Conservation (phyloP, 2,113 vertebrate species). For the Rattus rattus region DNA sequence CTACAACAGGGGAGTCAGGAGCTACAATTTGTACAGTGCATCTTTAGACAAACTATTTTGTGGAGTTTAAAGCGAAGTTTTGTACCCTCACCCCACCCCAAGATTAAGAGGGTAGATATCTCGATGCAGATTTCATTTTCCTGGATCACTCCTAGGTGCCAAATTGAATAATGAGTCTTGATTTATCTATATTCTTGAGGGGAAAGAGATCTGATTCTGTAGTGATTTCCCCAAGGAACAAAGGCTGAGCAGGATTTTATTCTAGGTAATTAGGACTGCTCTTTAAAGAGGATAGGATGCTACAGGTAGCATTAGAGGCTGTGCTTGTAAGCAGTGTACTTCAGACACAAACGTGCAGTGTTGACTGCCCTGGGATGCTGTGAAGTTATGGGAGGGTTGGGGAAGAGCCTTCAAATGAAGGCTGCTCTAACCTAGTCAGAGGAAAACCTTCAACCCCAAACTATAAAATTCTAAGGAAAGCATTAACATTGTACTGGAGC, state of each 20-base stretch:
- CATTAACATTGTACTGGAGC: neutral
- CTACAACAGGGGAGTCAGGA: neutral
- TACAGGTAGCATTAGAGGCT: neutral
- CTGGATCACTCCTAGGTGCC: neutral
- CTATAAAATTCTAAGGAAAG: conserved; percentile 18
- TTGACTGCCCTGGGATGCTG: neutral
- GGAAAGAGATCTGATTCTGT: neutral
- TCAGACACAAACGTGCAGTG: neutral
- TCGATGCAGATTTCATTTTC: neutral
- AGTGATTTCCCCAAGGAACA: neutral
- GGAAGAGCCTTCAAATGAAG: conserved; percentile 19
- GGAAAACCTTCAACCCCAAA: neutral
- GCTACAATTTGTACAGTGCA: neutral
- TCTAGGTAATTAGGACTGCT: neutral
- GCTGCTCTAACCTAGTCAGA: neutral
- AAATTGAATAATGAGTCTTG: conserved; percentile 10
- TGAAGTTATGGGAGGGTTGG: neutral
- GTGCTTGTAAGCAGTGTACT: neutral
- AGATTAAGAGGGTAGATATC: neutral
- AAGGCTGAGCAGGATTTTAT: neutral
- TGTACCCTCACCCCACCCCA: too few species aligned
- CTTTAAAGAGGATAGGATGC: conserved; percentile 18
- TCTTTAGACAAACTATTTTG: neutral
- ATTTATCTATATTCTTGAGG: conserved; percentile 4
- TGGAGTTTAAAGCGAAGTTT: conserved; percentile 22